phyloP scores from a whole-genome alignment of 2,888 invertebrate species.

The Parnassius smintheus region DNA sequence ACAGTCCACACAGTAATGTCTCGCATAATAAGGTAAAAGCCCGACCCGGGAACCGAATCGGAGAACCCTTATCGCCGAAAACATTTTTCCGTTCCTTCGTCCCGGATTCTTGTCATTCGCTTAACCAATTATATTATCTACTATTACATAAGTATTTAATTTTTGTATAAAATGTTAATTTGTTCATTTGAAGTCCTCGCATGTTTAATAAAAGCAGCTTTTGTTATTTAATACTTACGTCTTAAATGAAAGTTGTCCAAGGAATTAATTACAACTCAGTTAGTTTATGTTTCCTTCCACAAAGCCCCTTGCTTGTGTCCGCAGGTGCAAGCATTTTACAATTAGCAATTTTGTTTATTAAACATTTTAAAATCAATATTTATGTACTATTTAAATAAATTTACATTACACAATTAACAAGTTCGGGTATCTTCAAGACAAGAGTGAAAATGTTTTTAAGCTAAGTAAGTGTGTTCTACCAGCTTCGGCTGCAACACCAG shows the following conservation, averaged over 20 bases:
- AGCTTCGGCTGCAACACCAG: not conserved
- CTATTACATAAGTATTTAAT: too few relatives aligned
- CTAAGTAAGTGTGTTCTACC: not conserved
- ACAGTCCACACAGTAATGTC: too few relatives aligned
- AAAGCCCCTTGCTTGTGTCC: not conserved
- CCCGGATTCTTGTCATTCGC: too few relatives aligned
- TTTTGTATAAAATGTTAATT: too few relatives aligned
- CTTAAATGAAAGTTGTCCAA: not conserved
- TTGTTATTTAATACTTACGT: too few relatives aligned
- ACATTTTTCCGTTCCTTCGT: too few relatives aligned
- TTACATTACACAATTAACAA: not conserved
- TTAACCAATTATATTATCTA: too few relatives aligned
- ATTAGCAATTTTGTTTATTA: conserved; percentile 5
- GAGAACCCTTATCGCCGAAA: too few relatives aligned
- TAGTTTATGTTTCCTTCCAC: not conserved
- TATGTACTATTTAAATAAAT: not conserved
- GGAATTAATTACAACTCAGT: conserved; percentile 10
- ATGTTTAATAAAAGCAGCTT: too few relatives aligned
- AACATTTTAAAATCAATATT: not conserved
- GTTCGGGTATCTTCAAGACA: not conserved
- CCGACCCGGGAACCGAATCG: too few relatives aligned
- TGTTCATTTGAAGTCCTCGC: too few relatives aligned
- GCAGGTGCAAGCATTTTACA: conserved; percentile 1
- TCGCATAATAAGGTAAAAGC: too few relatives aligned
- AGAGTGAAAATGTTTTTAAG: not conserved